These are phyloP conservation scores for Halictus rubicundus DNA, from an alignment of 1,140 invertebrate genomes.

Conservation along the genomic window DNA sequence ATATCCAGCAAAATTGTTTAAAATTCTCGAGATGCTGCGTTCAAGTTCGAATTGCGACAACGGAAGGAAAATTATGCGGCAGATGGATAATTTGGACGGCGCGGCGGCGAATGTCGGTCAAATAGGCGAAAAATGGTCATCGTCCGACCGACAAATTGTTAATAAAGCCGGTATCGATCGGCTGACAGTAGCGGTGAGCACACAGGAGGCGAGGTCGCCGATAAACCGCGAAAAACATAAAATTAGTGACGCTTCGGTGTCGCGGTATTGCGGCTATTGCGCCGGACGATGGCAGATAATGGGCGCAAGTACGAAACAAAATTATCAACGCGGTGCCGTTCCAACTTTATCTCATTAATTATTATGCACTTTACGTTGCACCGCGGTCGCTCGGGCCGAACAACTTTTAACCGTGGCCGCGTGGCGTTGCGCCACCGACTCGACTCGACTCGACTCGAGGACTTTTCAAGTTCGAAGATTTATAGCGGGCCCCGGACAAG, in stretches of 20 bases:
- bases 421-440: background rate
- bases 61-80: too few relatives aligned
- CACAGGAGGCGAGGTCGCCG: too few relatives aligned
- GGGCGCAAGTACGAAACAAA: constrained; percentile 40
- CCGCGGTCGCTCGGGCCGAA: background rate
- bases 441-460: constrained; percentile 7
- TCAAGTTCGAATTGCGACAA: too few relatives aligned
- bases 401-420: constrained; percentile 36
- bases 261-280: constrained; percentile 26
- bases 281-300: constrained; percentile 28
- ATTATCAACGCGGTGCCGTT: constrained; percentile 31
- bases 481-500: constrained; percentile 33
- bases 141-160: background rate
- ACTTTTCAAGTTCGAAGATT: constrained; percentile 59
- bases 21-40: too few relatives aligned
- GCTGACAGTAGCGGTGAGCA: background rate
- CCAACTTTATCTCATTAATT: constrained; percentile 41
- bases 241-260: constrained; percentile 31
- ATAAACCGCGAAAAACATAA: constrained; percentile 24
- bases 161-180: background rate
- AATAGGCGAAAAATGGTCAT: background rate
- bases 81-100: too few relatives aligned
- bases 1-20: too few relatives aligned
- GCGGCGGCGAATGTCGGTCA: too few relatives aligned
- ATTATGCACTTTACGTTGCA: constrained; percentile 37